Conservation (phyloP, 2,888 invertebrate genomes). For the Exephanes ischioxanthus region DNA sequence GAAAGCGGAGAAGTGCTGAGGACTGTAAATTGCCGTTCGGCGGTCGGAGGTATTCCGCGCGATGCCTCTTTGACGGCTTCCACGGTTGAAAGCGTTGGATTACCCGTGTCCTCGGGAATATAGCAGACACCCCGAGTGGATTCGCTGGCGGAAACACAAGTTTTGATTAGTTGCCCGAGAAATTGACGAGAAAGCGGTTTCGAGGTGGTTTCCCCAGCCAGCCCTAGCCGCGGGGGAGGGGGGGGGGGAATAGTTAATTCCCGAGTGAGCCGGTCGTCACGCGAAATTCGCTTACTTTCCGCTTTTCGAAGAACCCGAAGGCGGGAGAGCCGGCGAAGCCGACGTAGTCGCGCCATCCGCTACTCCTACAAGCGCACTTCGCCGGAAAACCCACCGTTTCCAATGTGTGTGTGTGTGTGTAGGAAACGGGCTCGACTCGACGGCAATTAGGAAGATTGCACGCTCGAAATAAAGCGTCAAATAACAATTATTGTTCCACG, state of each 20-base stretch:
- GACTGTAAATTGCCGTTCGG: conserved; percentile 6
- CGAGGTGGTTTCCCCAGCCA: conserved; percentile 37
- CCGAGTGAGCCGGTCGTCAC: conserved; percentile 72
- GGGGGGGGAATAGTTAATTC: conserved; percentile 72
- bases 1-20: neutral
- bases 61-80: conserved; percentile 22
- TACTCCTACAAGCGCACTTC: conserved; percentile 25
- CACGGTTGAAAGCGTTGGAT: conserved; percentile 57
- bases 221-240: conserved; percentile 23
- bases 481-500: conserved; percentile 75
- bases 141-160: conserved; percentile 73
- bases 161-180: conserved; percentile 79
- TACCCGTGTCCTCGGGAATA: conserved; percentile 57
- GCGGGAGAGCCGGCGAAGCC: conserved; percentile 42
- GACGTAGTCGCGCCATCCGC: conserved; percentile 22
- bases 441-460: conserved; percentile 76
- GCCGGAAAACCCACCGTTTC: conserved; percentile 44
- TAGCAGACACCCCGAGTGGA: conserved; percentile 53
- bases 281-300: conserved; percentile 74
- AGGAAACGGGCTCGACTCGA: conserved; percentile 34
- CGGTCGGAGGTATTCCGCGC: conserved; percentile 1
- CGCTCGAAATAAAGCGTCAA: conserved; percentile 71
- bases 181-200: conserved; percentile 75
- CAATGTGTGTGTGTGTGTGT: conserved; percentile 27
- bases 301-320: conserved; percentile 61